Conservation (phyloP, 1,140 invertebrate genomes). For the Diabrotica undecimpunctata region DNA sequence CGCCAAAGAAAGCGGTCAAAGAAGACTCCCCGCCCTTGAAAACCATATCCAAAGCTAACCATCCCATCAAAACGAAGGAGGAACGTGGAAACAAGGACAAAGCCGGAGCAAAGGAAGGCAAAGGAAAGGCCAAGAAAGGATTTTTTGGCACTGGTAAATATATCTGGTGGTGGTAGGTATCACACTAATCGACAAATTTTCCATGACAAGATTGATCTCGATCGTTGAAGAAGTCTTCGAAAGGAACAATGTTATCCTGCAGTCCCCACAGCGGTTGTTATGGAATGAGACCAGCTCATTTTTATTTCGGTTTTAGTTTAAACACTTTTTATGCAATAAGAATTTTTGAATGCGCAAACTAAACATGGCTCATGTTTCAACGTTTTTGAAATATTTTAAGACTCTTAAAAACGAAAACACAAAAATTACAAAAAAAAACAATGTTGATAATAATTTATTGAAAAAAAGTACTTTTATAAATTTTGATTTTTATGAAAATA, state of each 20-base stretch:
- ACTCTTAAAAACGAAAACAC: too few relatives aligned
- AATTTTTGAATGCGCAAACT: not conserved
- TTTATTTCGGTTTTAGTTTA: constrained; percentile 1
- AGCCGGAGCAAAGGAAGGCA: constrained; percentile 52
- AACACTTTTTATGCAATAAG: not conserved
- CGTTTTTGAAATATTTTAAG: not conserved
- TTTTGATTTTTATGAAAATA: too few relatives aligned
- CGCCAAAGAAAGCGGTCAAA: constrained; percentile 40
- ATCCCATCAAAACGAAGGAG: constrained; percentile 30
- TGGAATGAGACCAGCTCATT: constrained; percentile 24
- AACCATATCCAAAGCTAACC: constrained; percentile 35
- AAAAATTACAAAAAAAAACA: too few relatives aligned
- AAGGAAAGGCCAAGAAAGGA: constrained; percentile 71
- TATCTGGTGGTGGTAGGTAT: constrained; percentile 50
- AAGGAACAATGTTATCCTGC: constrained; percentile 21
- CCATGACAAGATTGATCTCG: constrained; percentile 41
- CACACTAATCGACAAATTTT: constrained; percentile 44
- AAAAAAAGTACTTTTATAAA: too few relatives aligned
- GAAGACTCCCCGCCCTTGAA: constrained; percentile 39
- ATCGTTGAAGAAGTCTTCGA: constrained; percentile 21
- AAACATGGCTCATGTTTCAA: not conserved
- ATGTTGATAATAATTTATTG: too few relatives aligned
- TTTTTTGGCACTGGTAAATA: constrained; percentile 78
- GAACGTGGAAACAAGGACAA: constrained; percentile 50
- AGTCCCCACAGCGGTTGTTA: constrained; percentile 27